Evolutionary conservation across 2,888 invertebrate genomes (phyloP), one percentile per base, ranked within the genome.

Genomic region (Cheilosia vulpina): DNA sequence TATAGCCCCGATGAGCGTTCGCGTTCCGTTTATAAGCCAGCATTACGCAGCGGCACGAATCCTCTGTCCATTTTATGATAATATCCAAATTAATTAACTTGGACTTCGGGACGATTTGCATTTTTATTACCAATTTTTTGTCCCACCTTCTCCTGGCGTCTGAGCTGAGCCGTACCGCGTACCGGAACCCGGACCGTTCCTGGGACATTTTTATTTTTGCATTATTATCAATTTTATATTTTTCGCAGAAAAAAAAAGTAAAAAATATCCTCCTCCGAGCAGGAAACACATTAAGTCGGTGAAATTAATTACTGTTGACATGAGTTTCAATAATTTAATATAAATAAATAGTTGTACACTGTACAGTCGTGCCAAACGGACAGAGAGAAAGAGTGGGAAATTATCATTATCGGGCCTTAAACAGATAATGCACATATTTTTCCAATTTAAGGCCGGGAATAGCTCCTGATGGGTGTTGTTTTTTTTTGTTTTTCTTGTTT

Each of bases 1-100:
- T 55, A 50, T 62, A 73, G 60, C 34, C 38, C 47, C 47, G 31
- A 21, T 17, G 27, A 43, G 43, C 43, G 19, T 41, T 15, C 27
- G 27, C 27, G 27, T 27, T 2, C 6, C 27, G 27, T 6, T 6
- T 27, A 27, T 27, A 27, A 27, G 24, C 4, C 52, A 19, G 71
- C 50, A 55, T 80, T 66, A 76, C 76, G 72, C 68, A 79, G 55
- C 62, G 60, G 81, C 85, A 81, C 76, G 80, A 65, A 72, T 71
- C 71, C 81, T 72, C 69, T 55, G 80, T 81, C 76, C 85, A 85
- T 85, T 85, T 85, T 85, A 76, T 81, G 77, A 87, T 82, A 87
- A 87, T 87, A 73, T 87, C 82, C 77, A 82, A 87, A 87, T 87
- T 87, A 87, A 87, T 87, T 87, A 82, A 87, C 87, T 87, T 87